These are phyloP conservation scores for Drosophila algonquin DNA, from an alignment of 2,888 invertebrate genomes.

Conservation along the genomic window DNA sequence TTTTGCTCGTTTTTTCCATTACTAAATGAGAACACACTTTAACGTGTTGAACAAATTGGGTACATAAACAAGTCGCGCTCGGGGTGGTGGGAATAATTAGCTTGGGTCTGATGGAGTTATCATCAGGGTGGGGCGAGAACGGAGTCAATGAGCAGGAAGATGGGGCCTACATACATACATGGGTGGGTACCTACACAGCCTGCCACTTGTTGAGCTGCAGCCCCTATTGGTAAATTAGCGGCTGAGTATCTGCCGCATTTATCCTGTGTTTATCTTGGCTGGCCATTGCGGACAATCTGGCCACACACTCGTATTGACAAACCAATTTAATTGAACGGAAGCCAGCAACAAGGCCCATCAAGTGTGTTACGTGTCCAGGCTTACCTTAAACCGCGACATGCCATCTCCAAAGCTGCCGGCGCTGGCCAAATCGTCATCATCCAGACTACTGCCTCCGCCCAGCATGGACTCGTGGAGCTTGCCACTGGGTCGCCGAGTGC, in stretches of 20 bases:
- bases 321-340: constrained; percentile 54
- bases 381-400: constrained; percentile 69
- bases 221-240: constrained; percentile 38
- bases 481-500: constrained; percentile 60
- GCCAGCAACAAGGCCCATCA: not conserved
- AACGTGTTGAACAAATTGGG: constrained; percentile 51
- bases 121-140: not conserved
- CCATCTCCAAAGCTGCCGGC: constrained; percentile 66
- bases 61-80: constrained; percentile 36
- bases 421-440: constrained; percentile 66
- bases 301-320: constrained; percentile 39
- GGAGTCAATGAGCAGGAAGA: too few relatives aligned
- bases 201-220: constrained; percentile 47
- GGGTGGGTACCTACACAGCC: not conserved
- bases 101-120: not conserved
- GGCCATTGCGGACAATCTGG: constrained; percentile 35
- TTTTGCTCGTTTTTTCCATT: constrained; percentile 11
- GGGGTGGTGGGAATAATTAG: constrained; percentile 22
- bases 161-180: not conserved
- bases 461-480: constrained; percentile 69
- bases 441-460: constrained; percentile 66
- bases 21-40: constrained; percentile 58
- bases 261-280: constrained; percentile 24
- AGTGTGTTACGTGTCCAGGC: constrained; percentile 17
- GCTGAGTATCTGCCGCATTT: constrained; percentile 6